Evolutionary conservation across 1,140 invertebrate genomes (phyloP), one percentile per base, ranked within the genome.

Genomic region (Spodoptera frugiperda): DNA sequence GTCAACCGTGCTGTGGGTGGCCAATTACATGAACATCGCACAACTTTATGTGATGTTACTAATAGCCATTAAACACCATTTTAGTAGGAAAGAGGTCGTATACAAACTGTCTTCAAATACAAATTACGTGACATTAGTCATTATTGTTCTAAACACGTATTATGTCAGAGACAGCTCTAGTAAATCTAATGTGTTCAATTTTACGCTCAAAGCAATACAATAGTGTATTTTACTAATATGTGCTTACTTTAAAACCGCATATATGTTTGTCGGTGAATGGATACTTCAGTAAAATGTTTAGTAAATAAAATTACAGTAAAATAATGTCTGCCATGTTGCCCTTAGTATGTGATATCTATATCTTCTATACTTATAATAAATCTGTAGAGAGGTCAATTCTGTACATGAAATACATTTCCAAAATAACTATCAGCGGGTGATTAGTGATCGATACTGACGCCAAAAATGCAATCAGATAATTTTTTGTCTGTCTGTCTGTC

Each of bases 61-160:
- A 44, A 61, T 17, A 44, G 33, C 57, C 57, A 9, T 61, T 44
- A 61, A 61, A 61, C 30, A 17, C 57, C 57, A 39, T 15, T 61
- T 61, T 61, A 17, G 8, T 33, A 15, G 57, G 6, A 61, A 61
- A 61, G 14, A 61, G 57, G 33, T 61, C 30, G 8, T 14, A 39
- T 53, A 1, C 5, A 15, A 51, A 68, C 65, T 51, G 19, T 68
- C 5, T 68, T 68, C 12, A 25, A 68, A 68, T 53, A 68, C 48
- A 68, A 68, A 68, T 33, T 48, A 48, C 21, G 49, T 51, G 10
- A 10, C 9, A 17, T 17, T 17, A 12, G 10, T 5, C 19, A 65
- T 48, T 65, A 14, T 15, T 48, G 17, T 48, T 48, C 44, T 6
- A 2, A 65, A n/a, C 61, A 65, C 61, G 61, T 65, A 46, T 19